phyloP scores from a whole-genome alignment of 2,888 invertebrate species.

The Himalopsyche anomala region DNA sequence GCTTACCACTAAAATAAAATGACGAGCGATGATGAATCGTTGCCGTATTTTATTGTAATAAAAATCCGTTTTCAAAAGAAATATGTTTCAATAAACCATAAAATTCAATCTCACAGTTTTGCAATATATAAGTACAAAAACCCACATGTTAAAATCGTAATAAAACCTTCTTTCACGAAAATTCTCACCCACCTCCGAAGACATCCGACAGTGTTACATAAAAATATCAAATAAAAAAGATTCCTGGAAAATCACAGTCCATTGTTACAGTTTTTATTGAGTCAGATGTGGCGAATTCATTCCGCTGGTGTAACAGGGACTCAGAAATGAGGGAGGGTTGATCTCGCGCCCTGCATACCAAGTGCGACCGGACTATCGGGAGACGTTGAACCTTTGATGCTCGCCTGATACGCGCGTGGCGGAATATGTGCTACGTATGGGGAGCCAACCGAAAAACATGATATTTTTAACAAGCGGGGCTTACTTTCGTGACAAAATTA shows the following conservation, averaged over 20 bases:
- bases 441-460: background rate
- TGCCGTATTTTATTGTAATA: background rate
- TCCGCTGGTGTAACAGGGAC: constrained; percentile 8
- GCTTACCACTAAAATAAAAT: too few species aligned
- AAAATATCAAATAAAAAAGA: constrained; percentile 32
- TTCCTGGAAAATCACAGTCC: constrained; percentile 20
- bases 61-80: background rate
- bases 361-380: constrained; percentile 43
- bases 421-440: constrained; percentile 17
- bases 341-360: constrained; percentile 47
- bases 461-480: constrained; percentile 6
- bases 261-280: constrained; percentile 27
- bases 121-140: background rate
- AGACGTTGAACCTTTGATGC: constrained; percentile 4
- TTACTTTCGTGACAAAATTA: constrained; percentile 30
- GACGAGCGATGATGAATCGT: too few species aligned
- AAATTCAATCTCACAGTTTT: background rate
- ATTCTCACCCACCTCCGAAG: background rate
- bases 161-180: constrained; percentile 6
- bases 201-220: background rate
- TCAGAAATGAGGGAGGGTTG: constrained; percentile 26
- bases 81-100: constrained; percentile 3
- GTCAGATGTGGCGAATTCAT: constrained; percentile 36
- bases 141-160: background rate
- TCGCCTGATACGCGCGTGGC: constrained; percentile 17